Base-by-base conservation (phyloP, 1,140 invertebrate genomes). In the Drepana arcuata region DNA sequence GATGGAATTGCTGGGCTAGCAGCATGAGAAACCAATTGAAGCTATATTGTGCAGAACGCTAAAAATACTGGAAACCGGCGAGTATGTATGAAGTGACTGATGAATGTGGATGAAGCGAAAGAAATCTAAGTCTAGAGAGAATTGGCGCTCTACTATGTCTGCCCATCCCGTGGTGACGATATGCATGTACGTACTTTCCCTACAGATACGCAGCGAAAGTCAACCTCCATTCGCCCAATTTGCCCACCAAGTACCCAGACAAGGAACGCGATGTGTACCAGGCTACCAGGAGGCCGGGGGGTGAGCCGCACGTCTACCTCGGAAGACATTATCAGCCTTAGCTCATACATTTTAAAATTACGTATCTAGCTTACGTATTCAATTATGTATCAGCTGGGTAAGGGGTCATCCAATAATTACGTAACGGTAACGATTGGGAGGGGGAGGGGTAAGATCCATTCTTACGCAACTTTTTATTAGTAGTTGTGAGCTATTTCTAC, bases 191-290 rank as follows among this genome's bases (percentile, higher is more conserved):
- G n/a, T n/a, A n/a, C n/a, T 25, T 34, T 16, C 28, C 25, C 55
- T 64, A 16, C 49, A 88, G 86, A 58, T 90, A 86, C 48, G 85
- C 86, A 33, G 90, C 91, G 7, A 95, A 94, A 84, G 91, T 94
- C 24, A 91, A 94, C 69, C 78, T 95, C 15, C 92, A 94, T 61
- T 95, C 93, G 45, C 93, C 93, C 16, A 94, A 93, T 78, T 73
- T 95, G 40, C 93, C 94, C 10, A 93, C 92, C 1, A 93, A 93
- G 64, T 93, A 91, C 56, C 92, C 92, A 1, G 93, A 94, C 67
- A 87, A 88, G 45, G 93, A 94, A 68, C 85, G 92, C 28, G 92
- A 93, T 61, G 88, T 92, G 15, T 94, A 94, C 72, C 88, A 92
- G 57, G 92, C 92, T 1, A 94, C 92, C 1, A 86, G 92, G 54